Conservation (phyloP, 2,797 vertebrate species). For the Argyrosomus regius region DNA sequence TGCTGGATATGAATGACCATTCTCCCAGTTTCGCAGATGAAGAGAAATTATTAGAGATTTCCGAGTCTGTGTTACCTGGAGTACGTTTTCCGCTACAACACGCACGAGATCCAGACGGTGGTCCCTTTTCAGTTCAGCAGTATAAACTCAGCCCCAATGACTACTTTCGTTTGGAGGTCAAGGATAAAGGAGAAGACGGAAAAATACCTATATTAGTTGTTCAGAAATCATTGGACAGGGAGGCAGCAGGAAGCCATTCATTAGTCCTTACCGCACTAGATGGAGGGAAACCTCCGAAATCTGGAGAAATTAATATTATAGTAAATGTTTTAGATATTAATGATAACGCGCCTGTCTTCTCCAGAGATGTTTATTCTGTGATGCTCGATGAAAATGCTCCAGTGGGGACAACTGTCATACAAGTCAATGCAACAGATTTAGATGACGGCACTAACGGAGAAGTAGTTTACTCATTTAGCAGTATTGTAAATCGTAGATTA, state of each 20-base stretch:
- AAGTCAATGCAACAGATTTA: conserved; percentile 74
- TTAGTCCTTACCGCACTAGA: conserved; percentile 59
- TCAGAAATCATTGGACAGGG: conserved; percentile 70
- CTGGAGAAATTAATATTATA: conserved; percentile 47
- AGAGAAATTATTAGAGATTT: conserved; percentile 68
- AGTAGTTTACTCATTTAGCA: conserved; percentile 53
- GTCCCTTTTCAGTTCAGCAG: conserved; percentile 65
- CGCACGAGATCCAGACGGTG: conserved; percentile 71
- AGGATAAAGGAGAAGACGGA: conserved; percentile 66
- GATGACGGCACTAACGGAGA: conserved; percentile 31
- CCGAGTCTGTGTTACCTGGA: conserved; percentile 60
- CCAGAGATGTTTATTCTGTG: conserved; percentile 70
- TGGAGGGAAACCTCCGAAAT: conserved; percentile 70
- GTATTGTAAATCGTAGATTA: background rate
- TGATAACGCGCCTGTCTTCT: conserved; percentile 83
- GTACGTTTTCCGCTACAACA: conserved; percentile 61
- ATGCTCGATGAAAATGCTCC: conserved; percentile 64
- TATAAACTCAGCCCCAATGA: conserved; percentile 74
- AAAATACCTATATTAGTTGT: conserved; percentile 72
- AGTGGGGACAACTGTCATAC: conserved; percentile 48
- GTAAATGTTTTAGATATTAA: conserved; percentile 81
- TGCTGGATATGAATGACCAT: conserved; percentile 76
- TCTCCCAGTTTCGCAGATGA: conserved; percentile 61
- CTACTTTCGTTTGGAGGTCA: conserved; percentile 73
- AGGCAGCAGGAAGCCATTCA: background rate